Evolutionary conservation across 2,113 vertebrate genomes (phyloP).

Genomic region (Proterorhinus semilunaris): DNA sequence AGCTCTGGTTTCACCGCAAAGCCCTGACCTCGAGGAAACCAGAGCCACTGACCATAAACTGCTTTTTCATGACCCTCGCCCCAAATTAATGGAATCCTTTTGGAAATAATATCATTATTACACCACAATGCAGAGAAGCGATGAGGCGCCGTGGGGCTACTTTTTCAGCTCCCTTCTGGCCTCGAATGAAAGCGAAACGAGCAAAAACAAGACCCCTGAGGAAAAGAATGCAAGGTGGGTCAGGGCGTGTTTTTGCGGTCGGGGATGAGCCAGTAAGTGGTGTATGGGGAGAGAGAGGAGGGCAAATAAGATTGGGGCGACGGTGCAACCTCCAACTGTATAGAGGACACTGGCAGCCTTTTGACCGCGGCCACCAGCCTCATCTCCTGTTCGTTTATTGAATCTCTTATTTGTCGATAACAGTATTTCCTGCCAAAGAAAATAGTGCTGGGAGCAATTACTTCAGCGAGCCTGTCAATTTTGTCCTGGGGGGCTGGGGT

Average conservation of each 20-base stretch:
- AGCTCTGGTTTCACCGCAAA: constrained; percentile 70
- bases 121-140: constrained; percentile 56
- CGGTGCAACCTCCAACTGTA: constrained; percentile 33
- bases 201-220: constrained; percentile 31
- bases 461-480: constrained; percentile 73
- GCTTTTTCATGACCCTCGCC: constrained; percentile 67
- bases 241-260: constrained; percentile 4
- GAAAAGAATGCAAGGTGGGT: constrained; percentile 2
- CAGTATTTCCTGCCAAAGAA: constrained; percentile 78
- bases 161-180: constrained; percentile 41
- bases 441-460: constrained; percentile 77
- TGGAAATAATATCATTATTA: constrained; percentile 71
- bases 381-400: constrained; percentile 73
- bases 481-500: constrained; percentile 64
- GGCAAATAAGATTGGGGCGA: constrained; percentile 37
- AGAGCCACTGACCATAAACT: constrained; percentile 72
- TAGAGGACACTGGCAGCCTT: constrained; percentile 61
- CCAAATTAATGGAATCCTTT: constrained; percentile 61
- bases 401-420: constrained; percentile 76
- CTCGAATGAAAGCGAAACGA: constrained; percentile 33
- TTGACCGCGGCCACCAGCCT: constrained; percentile 64
- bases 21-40: constrained; percentile 73
- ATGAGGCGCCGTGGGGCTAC: constrained; percentile 31
- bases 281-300: constrained; percentile 23
- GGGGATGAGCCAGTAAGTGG: constrained; percentile 18